Base-by-base conservation (phyloP, 1,140 invertebrate genomes). In the Capitella teleta region DNA sequence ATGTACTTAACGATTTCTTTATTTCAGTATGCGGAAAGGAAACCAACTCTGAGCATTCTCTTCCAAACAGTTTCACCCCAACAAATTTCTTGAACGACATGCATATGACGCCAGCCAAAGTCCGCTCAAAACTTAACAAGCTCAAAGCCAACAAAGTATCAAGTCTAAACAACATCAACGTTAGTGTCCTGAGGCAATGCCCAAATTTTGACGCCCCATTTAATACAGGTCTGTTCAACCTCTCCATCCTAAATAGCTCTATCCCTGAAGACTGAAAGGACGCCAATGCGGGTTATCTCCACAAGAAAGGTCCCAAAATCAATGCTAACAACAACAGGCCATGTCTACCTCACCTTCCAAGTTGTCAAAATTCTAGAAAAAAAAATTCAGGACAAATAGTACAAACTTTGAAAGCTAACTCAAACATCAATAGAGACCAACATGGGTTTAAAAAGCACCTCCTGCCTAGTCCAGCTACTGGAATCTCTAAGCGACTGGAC, bases 261-360 rank as follows among this genome's bases (percentile, higher is more conserved):
- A 37, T 37, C 16, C 36, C 36, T 5, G n/a, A 37, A 6, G 36
- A 3, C 8, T 37, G 36, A 21, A 37, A 21, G 8, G 36, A 37
- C 6, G 38, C 38, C 6, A 40, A 40, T 40, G 38, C 25, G 25
- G 25, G 19, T 21, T 6, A 18, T 21, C 19, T 40, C 2, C 38
- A 40, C 38, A 40, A 40, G n/a, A 40, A 40, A 40, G 38, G 38
- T 6, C 38, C 38, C 19, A 14, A 24, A 40, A 40, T 21, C 38
- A 40, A 40, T 8, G 21, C 19, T 24, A 40, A 40, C 38, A 40
- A 40, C 25, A 21, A 40, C 38, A 40, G 38, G 25, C 14, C 16
- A n/a, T n/a, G 38, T 19, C 10, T 40, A 18, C 5, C 38, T 18
- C 16, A 40, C 5, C 14, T 21, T 19, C 14, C 38, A 40, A n/a